A percentile compares a stretch with the other conserved stretches of the same genome.
Evolutionary conservation across 2,888 invertebrate species (phyloP).

Genomic region (Exocentrus adspersus): DNA sequence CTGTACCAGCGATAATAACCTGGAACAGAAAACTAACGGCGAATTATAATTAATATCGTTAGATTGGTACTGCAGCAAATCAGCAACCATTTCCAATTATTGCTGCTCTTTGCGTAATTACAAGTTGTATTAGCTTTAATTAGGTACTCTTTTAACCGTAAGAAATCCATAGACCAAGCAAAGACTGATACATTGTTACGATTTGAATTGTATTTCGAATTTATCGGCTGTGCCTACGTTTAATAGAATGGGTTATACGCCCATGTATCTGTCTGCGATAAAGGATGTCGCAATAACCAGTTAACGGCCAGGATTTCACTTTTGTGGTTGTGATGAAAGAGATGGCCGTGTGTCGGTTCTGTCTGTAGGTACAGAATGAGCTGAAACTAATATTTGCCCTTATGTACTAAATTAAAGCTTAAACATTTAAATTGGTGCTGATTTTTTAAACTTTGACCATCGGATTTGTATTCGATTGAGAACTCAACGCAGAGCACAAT

Average conservation of each 20-base stretch:
- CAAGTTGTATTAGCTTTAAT: neutral
- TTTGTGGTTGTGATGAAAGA: slow-evolving; percentile 15
- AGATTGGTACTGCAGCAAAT: slow-evolving; percentile 20
- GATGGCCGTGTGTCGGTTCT: slow-evolving; percentile 15
- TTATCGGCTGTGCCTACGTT: neutral
- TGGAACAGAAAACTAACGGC: slow-evolving; percentile 21
- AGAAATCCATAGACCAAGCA: neutral
- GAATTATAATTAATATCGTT: slow-evolving; percentile 10
- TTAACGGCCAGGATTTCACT: slow-evolving; percentile 22
- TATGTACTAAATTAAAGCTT: no score
- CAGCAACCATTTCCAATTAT: neutral
- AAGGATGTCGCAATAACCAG: slow-evolving; percentile 15
- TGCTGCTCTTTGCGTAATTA: neutral
- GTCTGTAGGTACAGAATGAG: no score
- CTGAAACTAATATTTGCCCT: no score
- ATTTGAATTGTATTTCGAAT: neutral
- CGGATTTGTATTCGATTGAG: no score
- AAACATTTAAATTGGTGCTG: no score
- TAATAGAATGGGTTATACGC: slow-evolving; percentile 8
- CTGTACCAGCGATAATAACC: neutral
- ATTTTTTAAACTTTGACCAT: no score
- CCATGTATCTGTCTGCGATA: slow-evolving; percentile 22
- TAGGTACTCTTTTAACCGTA: slow-evolving; percentile 6
- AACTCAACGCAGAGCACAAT: no score
- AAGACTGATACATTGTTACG: neutral